Base-by-base conservation (phyloP, 2,113 vertebrate genomes). In the Antennarius striatus region DNA sequence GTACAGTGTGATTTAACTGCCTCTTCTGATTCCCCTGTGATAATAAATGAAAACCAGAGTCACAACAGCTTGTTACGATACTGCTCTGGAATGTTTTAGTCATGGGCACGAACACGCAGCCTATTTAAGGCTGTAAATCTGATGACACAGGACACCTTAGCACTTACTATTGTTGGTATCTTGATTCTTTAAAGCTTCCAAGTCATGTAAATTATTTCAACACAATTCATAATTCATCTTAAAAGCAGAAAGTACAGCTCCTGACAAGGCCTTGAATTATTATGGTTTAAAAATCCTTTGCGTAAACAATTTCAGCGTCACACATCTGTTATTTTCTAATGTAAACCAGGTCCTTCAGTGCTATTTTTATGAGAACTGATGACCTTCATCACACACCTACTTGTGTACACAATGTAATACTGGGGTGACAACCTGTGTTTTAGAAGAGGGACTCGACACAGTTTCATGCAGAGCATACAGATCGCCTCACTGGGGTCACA, bases 41-140 rank as follows among this genome's bases (percentile, higher is more conserved):
- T 6, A 58, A 17, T 65, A 77, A 81, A 78, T 83, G 52, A 75
- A 76, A 85, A 67, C 71, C 71, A 75, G 60, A 78, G 61, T 49
- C 54, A 50, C 30, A 40, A 43, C 15, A 22, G 32, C 16, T 66
- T 0, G 39, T 85, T 83, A 73, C 66, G 40, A 65, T 65, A 43
- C 62, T 46, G 28, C 17, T 14, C 63, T 68, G 84, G 80, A 83
- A 81, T 83, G 81, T 73, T 83, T 84, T 68, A 82, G 70, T 86
- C 81, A 84, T 53, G 75, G 73, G 16, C 75, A 10, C 42, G 47
- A 22, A 22, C 22, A 22, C 22, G 22, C 22, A 76, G 62, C 40
- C 61, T 70, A 61, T 70, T 69, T 63, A 16, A 52, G 28, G 59
- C 49, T 75, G 16, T 49, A 68, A 68, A 46, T 67, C 50, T 61